Base-by-base conservation (phyloP, 35 echinoderm and acorn worm genomes). In the Holothuria glaberrima region DNA sequence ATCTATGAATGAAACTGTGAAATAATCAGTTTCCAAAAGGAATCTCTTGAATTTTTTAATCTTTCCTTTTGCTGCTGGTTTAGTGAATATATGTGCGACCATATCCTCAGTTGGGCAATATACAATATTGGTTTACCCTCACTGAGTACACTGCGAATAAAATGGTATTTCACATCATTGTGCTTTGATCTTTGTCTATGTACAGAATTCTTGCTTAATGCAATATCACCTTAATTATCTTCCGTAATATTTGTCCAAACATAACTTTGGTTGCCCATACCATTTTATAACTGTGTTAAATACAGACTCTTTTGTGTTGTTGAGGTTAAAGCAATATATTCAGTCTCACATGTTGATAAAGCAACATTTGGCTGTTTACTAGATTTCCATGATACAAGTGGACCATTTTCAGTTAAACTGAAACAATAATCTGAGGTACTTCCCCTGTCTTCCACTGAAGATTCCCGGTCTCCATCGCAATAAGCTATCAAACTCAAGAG, bases 301-400 rank as follows among this genome's bases (percentile, higher is more conserved):
- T n/a, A n/a, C n/a, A n/a, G n/a, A n/a, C n/a, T n/a, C n/a, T n/a
- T n/a, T n/a, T n/a, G n/a, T n/a, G n/a, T n/a, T 6, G 78, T 32
- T 3, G 57, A 41, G 9, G 78, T 46, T 12, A 88, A 21, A 6
- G 86, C 35, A 45, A 88, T 58, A 27, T 88, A 88, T 58, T 88
- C 86, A 1, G 86, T 66, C 38, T 88, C 86, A 27, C 86, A 88
- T 44, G 86, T 52, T 4, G 68, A 88, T 24, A 88, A 41, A 1
- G 86, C 86, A 54, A 88, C 86, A 12, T 65, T 74, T 58, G 18
- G 86, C 30, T 88, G 86, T 58, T 88, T 88, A 19, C 46, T 88
- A 21, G 86, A 88, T 31, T 74, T 88, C 86, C 68, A 90, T 5
- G 88, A 80, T 9, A 90, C 59, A 0, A 65, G 71, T 3, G 73